Evolutionary conservation across 2,113 vertebrate species (phyloP), one percentile per base, ranked within the genome.

Genomic region (Melierax canorus): DNA sequence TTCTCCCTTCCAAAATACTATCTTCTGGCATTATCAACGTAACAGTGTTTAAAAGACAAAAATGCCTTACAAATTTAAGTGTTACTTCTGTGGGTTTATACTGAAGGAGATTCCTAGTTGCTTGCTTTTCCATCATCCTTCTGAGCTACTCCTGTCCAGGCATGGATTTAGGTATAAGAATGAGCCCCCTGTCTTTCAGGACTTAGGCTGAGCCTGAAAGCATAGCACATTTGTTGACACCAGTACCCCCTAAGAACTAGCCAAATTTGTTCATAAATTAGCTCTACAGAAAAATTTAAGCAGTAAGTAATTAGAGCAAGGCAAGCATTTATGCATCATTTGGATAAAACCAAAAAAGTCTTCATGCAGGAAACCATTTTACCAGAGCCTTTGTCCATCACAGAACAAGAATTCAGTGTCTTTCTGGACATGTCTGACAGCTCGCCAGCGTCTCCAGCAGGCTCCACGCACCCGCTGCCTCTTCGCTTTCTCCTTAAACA

Each of bases 221-320:
- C 16, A 41, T 2, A 23, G 45, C 34, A 46, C 23, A 63, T 75
- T 78, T 72, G 19, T 29, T 63, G 20, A 78, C 48, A 62, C 4
- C 1, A 6, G 7, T 29, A 55, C 1, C 7, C 14, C 1, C 2
- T 22, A 24, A 64, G n/a, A 79, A 71, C 1, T 18, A 55, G 36
- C 1, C 39, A 43, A 51, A 43, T 34, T 74, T 50, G 13, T 66
- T 89, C 6, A 36, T 6, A 84, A 74, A 84, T 30, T 45, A 91
- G 30, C 10, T 73, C 34, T 36, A 74, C 17, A 66, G 43, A 46
- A 86, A 83, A 73, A 53, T 15, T 34, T n/a, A 62, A 45, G 36
- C 15, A 53, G 24, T 7, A 77, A 60, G 13, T 39, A 73, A 53
- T 36, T 56, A 72, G 24, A 79, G 12, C 13, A n/a, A 64, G 59